Conservation (phyloP, 2,797 vertebrate species). For the Hyperoplus lanceolatus region DNA sequence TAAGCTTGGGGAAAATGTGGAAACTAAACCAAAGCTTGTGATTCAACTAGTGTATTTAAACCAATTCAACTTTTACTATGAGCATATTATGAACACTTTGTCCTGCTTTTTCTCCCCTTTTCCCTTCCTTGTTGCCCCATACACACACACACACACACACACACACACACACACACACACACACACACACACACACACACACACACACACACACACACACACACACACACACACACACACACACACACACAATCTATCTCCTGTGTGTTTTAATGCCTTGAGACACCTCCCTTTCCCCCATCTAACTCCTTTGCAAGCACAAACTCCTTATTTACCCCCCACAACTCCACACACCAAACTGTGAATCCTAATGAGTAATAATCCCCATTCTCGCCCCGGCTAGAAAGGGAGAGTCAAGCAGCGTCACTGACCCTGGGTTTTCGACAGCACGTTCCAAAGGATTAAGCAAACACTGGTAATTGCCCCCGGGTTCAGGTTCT, state of each 20-base stretch:
- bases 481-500: slow-evolving; percentile 79
- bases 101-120: neutral
- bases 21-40: neutral
- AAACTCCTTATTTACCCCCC: slow-evolving; percentile 1
- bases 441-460: slow-evolving; percentile 74
- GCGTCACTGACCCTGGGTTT: slow-evolving; percentile 72
- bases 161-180: slow-evolving; percentile 4
- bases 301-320: neutral
- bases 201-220: neutral
- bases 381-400: slow-evolving; percentile 64
- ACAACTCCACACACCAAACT: slow-evolving; percentile 65
- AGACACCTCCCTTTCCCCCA: neutral
- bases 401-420: slow-evolving; percentile 71
- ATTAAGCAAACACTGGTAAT: slow-evolving; percentile 83
- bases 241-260: neutral
- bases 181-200: no score
- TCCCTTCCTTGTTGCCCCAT: neutral
- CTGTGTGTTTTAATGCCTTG: slow-evolving; percentile 9
- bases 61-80: neutral
- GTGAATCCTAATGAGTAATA: slow-evolving; percentile 80
- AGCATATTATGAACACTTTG: neutral
- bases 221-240: slow-evolving; percentile 7
- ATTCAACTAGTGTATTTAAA: slow-evolving; percentile 15
- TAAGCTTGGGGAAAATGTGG: neutral
- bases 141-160: slow-evolving; percentile 1